Percentiles rank a stretch among this genome's conserved stretches.
These are phyloP conservation scores for Dryoscopus gambensis DNA, from an alignment of 2,113 vertebrate genomes.

Conservation along the genomic window DNA sequence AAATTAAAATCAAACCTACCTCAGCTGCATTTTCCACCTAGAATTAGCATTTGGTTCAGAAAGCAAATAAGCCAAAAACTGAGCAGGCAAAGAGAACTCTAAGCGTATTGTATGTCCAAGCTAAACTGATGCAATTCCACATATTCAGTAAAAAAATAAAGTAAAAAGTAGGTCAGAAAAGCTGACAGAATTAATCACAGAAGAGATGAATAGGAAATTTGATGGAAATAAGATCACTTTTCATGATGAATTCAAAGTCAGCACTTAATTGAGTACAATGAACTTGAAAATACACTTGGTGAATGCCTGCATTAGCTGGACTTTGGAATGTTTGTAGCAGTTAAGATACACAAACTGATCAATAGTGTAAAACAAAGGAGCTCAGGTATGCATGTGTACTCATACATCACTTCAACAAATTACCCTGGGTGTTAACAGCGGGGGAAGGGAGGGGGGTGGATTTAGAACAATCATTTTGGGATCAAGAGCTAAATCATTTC, in stretches of 20 bases:
- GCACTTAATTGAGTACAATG: constrained; percentile 67
- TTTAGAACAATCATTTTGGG: constrained; percentile 76
- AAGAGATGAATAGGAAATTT: constrained; percentile 38
- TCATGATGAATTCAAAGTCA: constrained; percentile 32
- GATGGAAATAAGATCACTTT: constrained; percentile 48
- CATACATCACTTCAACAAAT: constrained; percentile 77
- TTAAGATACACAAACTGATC: constrained; percentile 70
- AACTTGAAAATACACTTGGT: constrained; percentile 54
- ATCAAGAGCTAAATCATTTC: constrained; percentile 80
- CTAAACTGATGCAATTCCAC: neutral
- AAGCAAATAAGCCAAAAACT: neutral
- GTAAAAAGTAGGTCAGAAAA: constrained; percentile 44
- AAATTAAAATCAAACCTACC: neutral
- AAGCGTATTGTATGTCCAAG: neutral
- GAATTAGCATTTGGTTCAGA: neutral
- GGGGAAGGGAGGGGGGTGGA: constrained; percentile 32
- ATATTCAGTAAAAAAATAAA: constrained; percentile 1
- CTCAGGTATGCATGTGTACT: constrained; percentile 76
- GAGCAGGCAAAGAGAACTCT: neutral
- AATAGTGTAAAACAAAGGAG: constrained; percentile 77
- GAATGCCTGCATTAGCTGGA: constrained; percentile 46
- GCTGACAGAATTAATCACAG: constrained; percentile 36
- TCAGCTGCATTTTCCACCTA: neutral
- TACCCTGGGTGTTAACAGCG: constrained; percentile 53
- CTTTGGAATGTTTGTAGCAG: constrained; percentile 67